phyloP scores from a whole-genome alignment of 1,140 invertebrate genomes.

The Neodiprion lecontei region DNA sequence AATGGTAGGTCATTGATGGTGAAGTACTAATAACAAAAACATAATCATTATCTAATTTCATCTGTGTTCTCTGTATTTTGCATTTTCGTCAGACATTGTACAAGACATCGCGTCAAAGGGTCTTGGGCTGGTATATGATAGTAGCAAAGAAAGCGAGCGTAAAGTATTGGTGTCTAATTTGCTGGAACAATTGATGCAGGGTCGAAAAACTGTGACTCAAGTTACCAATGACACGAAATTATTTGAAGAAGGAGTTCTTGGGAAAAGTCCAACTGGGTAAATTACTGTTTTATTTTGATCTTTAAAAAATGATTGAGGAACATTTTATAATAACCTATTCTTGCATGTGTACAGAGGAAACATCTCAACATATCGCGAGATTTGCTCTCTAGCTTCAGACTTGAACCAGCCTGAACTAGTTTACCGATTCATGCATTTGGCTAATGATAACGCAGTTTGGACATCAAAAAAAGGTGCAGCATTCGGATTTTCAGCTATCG shows the following conservation, averaged over 20 bases:
- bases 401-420: conserved; percentile 93
- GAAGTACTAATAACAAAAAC: not conserved
- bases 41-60: not conserved
- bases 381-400: conserved; percentile 91
- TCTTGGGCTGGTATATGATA: conserved; percentile 85
- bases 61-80: conserved; percentile 10
- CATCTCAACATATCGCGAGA: conserved; percentile 91
- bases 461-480: conserved; percentile 92
- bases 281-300: conserved; percentile 21
- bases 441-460: conserved; percentile 93
- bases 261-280: conserved; percentile 84
- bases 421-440: conserved; percentile 94
- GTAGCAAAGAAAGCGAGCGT: conserved; percentile 75
- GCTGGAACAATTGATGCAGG: conserved; percentile 81
- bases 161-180: conserved; percentile 77
- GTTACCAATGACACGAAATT: conserved; percentile 84
- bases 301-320: conserved; percentile 3
- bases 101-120: conserved; percentile 94
- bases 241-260: conserved; percentile 87
- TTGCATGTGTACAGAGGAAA: conserved; percentile 69
- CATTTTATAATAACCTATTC: conserved; percentile 14
- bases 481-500: conserved; percentile 88
- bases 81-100: conserved; percentile 72
- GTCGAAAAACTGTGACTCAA: conserved; percentile 74
- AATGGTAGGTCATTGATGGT: conserved; percentile 71